Percentiles rank a stretch among this genome's conserved stretches.
These are phyloP conservation scores for Mongoloraphidia duomilia DNA, from an alignment of 2,888 invertebrate genomes.

Conservation along the genomic window DNA sequence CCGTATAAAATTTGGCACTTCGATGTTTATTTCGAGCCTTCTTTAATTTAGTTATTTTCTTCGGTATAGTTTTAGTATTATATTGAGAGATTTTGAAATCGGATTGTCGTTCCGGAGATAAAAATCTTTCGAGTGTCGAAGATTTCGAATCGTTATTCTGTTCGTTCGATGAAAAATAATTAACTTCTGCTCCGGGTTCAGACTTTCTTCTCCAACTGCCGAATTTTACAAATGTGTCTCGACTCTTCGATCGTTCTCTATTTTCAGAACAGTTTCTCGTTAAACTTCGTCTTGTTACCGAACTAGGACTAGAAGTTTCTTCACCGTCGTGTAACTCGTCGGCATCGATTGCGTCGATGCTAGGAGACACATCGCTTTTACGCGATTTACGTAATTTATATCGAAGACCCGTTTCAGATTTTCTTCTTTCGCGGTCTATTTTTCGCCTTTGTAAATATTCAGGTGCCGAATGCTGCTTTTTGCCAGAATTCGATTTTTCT, in stretches of 20 bases:
- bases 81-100: slow-evolving; percentile 30
- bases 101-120: neutral
- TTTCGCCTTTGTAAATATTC: slow-evolving; percentile 81
- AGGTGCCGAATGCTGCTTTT: slow-evolving; percentile 67
- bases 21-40: slow-evolving; percentile 45
- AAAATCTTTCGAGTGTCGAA: neutral
- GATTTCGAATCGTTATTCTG: slow-evolving; percentile 24
- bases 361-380: slow-evolving; percentile 22
- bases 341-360: slow-evolving; percentile 15
- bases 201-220: slow-evolving; percentile 58
- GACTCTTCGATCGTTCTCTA: slow-evolving; percentile 33
- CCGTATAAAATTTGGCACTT: slow-evolving; percentile 48
- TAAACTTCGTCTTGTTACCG: slow-evolving; percentile 13
- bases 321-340: slow-evolving; percentile 12
- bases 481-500: slow-evolving; percentile 41
- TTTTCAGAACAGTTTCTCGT: slow-evolving; percentile 31
- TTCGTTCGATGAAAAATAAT: slow-evolving; percentile 19
- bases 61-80: slow-evolving; percentile 52
- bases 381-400: slow-evolving; percentile 43
- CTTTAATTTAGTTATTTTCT: slow-evolving; percentile 54
- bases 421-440: slow-evolving; percentile 51
- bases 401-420: slow-evolving; percentile 44
- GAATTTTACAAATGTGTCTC: slow-evolving; percentile 38
- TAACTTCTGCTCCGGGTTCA: slow-evolving; percentile 41
- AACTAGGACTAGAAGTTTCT: neutral